These are phyloP conservation scores for Nyctereutes procyonoides DNA, from an alignment of 2,113 vertebrate species.

Conservation along the genomic window DNA sequence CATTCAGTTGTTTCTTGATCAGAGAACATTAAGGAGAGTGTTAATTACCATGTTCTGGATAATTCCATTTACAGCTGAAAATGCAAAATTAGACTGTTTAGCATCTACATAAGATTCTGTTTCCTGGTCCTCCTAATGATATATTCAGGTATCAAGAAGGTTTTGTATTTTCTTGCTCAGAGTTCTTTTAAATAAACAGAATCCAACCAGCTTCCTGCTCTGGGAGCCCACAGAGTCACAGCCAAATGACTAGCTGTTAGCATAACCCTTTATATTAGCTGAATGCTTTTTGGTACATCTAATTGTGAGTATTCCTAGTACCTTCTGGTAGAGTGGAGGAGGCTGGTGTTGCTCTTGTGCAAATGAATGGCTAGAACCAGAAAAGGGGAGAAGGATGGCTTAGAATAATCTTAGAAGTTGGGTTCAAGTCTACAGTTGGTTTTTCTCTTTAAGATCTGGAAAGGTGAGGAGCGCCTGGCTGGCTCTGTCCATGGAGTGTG, in stretches of 20 bases:
- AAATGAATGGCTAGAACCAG: neutral
- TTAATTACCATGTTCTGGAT: neutral
- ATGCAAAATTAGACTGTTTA: neutral
- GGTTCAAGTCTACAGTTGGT: neutral
- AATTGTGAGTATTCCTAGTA: neutral
- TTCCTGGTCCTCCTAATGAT: slow-evolving; percentile 28
- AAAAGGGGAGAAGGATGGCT: neutral
- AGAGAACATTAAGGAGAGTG: neutral
- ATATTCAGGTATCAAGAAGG: neutral
- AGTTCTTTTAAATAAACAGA: slow-evolving; percentile 48
- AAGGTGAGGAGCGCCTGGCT: neutral
- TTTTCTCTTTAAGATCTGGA: neutral
- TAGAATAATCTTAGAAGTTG: neutral
- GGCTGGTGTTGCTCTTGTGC: neutral
- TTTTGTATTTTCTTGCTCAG: neutral
- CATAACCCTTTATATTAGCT: neutral
- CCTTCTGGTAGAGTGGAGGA: neutral
- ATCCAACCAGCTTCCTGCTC: neutral
- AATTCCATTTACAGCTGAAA: neutral
- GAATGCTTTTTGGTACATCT: neutral
- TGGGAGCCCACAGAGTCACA: neutral
- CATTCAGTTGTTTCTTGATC: neutral
- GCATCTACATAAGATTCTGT: neutral
- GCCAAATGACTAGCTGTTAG: neutral
- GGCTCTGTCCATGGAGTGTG: neutral